A percentile compares a stretch with the other conserved stretches of the same genome.
Conservation (phyloP, 2,797 vertebrate genomes). For the Ciconia nigra region DNA sequence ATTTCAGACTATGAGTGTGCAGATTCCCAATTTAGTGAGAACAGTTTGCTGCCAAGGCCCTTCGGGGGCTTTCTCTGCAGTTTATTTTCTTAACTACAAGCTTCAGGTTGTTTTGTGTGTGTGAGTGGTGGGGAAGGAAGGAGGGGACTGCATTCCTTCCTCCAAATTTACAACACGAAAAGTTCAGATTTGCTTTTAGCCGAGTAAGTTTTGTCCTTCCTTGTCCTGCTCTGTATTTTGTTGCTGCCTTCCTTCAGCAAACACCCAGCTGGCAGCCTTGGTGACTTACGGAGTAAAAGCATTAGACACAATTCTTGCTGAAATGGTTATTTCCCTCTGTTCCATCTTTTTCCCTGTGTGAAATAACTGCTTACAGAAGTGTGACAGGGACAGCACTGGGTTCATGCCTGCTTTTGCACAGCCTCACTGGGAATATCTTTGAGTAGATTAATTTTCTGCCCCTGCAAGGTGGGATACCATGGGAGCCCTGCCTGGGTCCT, state of each 20-base stretch:
- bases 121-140: background rate
- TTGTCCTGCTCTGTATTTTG: constrained; percentile 12
- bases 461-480: background rate
- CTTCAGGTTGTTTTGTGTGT: constrained; percentile 70
- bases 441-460: background rate
- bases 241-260: constrained; percentile 5
- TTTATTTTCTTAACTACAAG: constrained; percentile 79
- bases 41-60: constrained; percentile 73
- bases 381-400: background rate
- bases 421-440: background rate
- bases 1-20: constrained; percentile 76
- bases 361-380: background rate
- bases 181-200: constrained; percentile 44
- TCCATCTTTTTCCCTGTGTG: background rate
- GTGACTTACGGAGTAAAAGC: background rate
- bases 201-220: constrained; percentile 11
- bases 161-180: constrained; percentile 44
- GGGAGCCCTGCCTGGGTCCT: background rate
- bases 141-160: constrained; percentile 30
- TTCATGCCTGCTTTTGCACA: background rate
- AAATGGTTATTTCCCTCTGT: background rate
- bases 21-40: constrained; percentile 74
- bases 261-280: background rate
- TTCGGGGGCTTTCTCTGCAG: constrained; percentile 74
- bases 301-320: background rate